phyloP scores from a whole-genome alignment of 2,113 vertebrate genomes.

The Clarias gariepinus region DNA sequence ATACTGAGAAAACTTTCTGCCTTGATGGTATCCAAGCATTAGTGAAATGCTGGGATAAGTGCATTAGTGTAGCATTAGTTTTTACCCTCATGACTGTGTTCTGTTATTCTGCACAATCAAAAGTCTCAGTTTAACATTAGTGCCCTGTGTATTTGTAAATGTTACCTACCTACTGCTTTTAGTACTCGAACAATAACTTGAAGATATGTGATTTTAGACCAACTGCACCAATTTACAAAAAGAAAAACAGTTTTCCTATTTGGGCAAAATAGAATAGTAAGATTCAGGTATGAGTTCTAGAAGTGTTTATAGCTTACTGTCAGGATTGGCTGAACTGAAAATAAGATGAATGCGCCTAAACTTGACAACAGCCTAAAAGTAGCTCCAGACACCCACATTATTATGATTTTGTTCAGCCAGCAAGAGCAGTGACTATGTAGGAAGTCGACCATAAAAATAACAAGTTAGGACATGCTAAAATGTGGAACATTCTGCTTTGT shows the following conservation, averaged over 20 bases:
- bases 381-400: neutral
- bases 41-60: too few species aligned
- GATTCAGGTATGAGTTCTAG: neutral
- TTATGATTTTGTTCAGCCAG: neutral
- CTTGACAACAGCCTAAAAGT: neutral
- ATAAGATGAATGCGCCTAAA: neutral
- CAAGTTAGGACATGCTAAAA: neutral
- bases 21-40: too few species aligned
- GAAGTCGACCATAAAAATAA: conserved; percentile 13
- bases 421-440: neutral
- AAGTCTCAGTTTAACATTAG: too few species aligned
- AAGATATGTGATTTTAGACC: neutral
- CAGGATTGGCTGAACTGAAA: neutral
- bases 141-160: neutral
- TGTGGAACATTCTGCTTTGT: conserved; percentile 3
- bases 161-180: neutral
- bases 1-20: too few species aligned
- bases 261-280: neutral
- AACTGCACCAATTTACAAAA: neutral
- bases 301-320: neutral
- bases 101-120: too few species aligned
- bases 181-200: neutral
- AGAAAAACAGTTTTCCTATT: neutral
- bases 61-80: too few species aligned
- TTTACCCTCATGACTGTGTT: too few species aligned